phyloP scores from a whole-genome alignment of 2,113 vertebrate species.

The Meriones unguiculatus region DNA sequence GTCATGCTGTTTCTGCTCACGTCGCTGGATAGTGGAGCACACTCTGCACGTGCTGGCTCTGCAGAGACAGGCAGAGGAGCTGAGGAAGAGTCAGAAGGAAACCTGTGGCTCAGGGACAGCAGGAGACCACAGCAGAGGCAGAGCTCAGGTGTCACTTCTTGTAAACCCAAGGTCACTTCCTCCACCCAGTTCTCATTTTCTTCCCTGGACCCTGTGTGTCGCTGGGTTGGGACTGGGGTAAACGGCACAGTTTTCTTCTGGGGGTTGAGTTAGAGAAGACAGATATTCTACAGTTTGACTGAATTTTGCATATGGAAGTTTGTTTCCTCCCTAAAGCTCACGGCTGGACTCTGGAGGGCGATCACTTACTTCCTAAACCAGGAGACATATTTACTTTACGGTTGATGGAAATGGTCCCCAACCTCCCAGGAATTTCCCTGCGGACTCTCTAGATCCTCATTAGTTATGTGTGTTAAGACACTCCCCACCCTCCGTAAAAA shows the following conservation, averaged over 20 bases:
- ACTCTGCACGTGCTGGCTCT: rapidly evolving
- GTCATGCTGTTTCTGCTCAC: neutral
- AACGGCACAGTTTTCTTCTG: neutral
- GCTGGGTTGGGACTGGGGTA: neutral
- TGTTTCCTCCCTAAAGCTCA: neutral
- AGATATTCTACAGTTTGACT: neutral
- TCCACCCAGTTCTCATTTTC: neutral
- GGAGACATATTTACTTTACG: neutral
- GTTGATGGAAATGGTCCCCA: neutral
- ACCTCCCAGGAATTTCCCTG: neutral
- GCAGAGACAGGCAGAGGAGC: neutral
- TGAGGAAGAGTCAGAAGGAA: rapidly evolving
- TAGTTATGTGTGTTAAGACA: neutral
- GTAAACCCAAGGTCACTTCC: rapidly evolving
- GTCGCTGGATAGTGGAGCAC: rapidly evolving
- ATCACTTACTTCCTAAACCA: neutral
- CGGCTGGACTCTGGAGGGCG: neutral
- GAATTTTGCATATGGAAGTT: constrained; percentile 30
- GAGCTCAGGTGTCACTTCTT: rapidly evolving
- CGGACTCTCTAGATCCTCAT: neutral
- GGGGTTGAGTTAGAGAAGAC: neutral
- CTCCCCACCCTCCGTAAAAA: neutral
- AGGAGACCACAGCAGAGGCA: rapidly evolving
- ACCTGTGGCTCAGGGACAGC: neutral
- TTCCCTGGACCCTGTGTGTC: neutral